Base-by-base conservation (phyloP, 2,888 invertebrate genomes). In the Graphium colonna region DNA sequence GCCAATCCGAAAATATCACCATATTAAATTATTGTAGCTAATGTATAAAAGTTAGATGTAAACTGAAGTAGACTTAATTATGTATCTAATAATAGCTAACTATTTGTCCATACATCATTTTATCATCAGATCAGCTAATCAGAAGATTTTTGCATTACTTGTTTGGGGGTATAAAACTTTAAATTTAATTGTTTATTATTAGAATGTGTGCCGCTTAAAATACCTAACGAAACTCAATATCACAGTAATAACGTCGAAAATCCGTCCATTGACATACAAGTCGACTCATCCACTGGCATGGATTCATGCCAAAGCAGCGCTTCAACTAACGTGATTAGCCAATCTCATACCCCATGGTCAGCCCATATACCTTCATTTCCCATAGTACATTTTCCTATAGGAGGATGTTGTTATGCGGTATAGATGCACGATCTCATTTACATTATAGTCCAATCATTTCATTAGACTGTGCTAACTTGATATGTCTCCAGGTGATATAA, bases 271-370 rank as follows among this genome's bases (percentile, higher is more conserved):
- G 45, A 54, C 41, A 10, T 26, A 41, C 49, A 49, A 41, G 40
- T 45, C 45, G 41, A 39, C 16, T 50, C 50, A 54, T 50, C 41
- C 16, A 44, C 33, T 41, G 54, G 45, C 54, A 41, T 54, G 17
- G 8, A 16, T 16, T 7, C n/a, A 31, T 44, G 53, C 53, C 43
- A 33, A 44, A 33, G 16, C 45, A 45, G 13, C 39, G 53, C 53
- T 53, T 53, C 33, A 26, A 54, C 54, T 54, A 54, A 54, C 54
- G 49, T 45, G 54, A 39, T 33, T 26, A 50, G 49, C 50, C 45
- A 36, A 10, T 50, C 21, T 50, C 54, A 53, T 53, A 44, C 15
- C 46, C 52, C 41, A 44, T 45, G 18, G 54, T 41, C 54, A 31
- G 44, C 31, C 53, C 49, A 54, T 54, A 39, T 31, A 40, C 38